Base-by-base conservation (phyloP, 2,888 invertebrate genomes). In the Gisinianus flammeolus region DNA sequence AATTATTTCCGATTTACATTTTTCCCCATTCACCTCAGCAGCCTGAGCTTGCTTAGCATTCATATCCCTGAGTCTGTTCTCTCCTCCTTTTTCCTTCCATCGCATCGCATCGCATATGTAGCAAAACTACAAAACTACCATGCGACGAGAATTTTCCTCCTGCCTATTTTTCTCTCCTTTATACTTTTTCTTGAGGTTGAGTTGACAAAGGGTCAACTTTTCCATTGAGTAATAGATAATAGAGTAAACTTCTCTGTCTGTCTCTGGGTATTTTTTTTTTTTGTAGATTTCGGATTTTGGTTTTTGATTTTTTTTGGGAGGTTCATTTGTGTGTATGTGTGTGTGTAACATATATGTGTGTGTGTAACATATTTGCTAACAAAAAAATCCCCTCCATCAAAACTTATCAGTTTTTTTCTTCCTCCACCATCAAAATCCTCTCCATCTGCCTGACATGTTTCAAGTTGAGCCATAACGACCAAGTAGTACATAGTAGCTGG, bases 1-100 rank as follows among this genome's bases (percentile, higher is more conserved):
- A 79, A 79, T 79, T 79, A 75, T 79, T 79, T 79, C 78, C 78
- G 78, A 79, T 79, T 79, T 79, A 75, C 78, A 79, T 79, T 74
- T 75, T 74, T 74, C 70, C 70, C 68, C 62, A 69, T 79, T 79
- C 78, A 70, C 75, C 70, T 75, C 78, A 69, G 35, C 78, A 73
- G 54, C 75, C 54, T 75, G 70, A 66, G 28, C 73, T 75, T 69
- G 75, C 75, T 79, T 79, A 35, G 78, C 68, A 79, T 79, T 79
- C 78, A 77, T 71, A 19, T 64, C 74, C n/a, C 16, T 31, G 19
- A 67, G 33, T 64, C 67, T 31, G 19, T 67, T 67, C 64, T 64
- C 28, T 26, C 62, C n/a, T n/a, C 19, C 73, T 22, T 26, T 62
- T 64, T 35, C 35, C 35, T 33, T 28, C 74, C 30, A 24, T 16